Evolutionary conservation across 2,888 invertebrate species (phyloP).

Genomic region (Neocrepidodera transversa): DNA sequence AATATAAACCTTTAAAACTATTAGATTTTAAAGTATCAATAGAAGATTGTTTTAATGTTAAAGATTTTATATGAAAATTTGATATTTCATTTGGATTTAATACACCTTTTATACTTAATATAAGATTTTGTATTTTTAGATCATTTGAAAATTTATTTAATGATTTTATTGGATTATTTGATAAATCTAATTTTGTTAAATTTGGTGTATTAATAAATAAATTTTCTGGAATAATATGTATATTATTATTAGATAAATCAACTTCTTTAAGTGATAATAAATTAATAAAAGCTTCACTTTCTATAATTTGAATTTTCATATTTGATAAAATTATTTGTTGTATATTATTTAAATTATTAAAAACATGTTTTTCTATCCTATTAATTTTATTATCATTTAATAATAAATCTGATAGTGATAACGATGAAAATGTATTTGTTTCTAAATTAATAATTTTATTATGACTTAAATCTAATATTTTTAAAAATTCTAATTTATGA

Average conservation of each 20-base stretch:
- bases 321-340: not conserved
- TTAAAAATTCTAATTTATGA: not conserved
- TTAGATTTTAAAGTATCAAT: not conserved
- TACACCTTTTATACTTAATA: not conserved
- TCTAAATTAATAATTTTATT: not conserved
- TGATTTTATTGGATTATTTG: not conserved
- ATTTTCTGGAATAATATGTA: not conserved
- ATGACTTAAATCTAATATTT: not conserved
- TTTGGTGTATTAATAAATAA: not conserved
- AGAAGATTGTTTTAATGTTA: slow-evolving; percentile 1
- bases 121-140: not conserved
- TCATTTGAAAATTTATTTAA: not conserved
- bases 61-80: not conserved
- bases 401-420: not conserved
- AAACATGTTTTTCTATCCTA: not conserved
- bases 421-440: not conserved
- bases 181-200: not conserved
- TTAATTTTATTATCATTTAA: not conserved
- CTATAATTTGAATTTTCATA: not conserved
- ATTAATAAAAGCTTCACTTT: not conserved
- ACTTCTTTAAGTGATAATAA: not conserved
- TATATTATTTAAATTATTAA: not conserved
- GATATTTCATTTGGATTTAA: not conserved
- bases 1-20: not conserved
- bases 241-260: not conserved